Base-by-base conservation (phyloP, 2,888 invertebrate genomes). In the Erebia palarica region DNA sequence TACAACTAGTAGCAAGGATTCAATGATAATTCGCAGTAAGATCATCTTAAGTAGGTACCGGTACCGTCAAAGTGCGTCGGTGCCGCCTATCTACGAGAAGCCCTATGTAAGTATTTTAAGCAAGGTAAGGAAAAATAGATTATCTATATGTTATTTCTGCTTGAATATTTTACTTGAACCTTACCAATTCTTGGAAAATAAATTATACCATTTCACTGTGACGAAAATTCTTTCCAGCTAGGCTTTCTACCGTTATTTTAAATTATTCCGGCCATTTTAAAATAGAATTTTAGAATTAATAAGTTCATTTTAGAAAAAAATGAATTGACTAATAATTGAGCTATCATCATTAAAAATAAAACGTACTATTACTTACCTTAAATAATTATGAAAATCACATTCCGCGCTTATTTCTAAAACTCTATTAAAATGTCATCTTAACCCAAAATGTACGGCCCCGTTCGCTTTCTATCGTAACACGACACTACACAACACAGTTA, bases 201-300 rank as follows among this genome's bases (percentile, higher is more conserved):
- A 42, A 14, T 16, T 61, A 11, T 47, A 14, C 14, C 18, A 59
- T 36, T 58, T 58, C 49, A 59, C 14, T 61, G 63, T 63, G 47
- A 44, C 42, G 42, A 53, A 42, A 68, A 68, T 72, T 60, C 44
- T 65, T 55, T 44, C 74, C 73, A 71, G 66, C 53, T 75, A 14
- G 21, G 14, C 47, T 77, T 71, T 77, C 82, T 81, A 79, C 80
- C 84, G 84, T 87, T 78, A 82, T 85, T 87, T 90, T 84, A 82
- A 82, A 89, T 89, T 86, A 84, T 88, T 92, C 92, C 92, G 92
- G 90, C 92, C 92, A 92, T 92, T 91, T 92, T 92, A 82, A 82
- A 67, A 86, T 92, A 92, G 90, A 79, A 82, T 80, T 76, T 81
- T 88, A 90, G 87, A 82, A 76, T 74, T 85, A 82, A 81, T 65